A percentile compares a stretch with the other conserved stretches of the same genome.
Conservation (phyloP, 2,113 vertebrate genomes). For the Epinephelus cyanopodus region DNA sequence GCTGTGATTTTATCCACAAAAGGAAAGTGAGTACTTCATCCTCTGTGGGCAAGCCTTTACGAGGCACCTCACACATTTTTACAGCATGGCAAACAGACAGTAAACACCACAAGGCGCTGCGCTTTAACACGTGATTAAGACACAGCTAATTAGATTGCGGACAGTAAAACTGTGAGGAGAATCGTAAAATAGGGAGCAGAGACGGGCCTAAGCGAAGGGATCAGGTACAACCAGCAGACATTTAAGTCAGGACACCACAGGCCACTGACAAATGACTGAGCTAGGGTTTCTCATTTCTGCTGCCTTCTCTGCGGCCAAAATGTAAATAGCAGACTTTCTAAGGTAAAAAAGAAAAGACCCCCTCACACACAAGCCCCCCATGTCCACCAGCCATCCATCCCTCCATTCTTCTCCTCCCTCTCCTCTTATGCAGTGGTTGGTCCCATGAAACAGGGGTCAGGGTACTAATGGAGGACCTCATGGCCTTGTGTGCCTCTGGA, state of each 20-base stretch:
- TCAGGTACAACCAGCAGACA: conserved; percentile 55
- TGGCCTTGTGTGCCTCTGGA: conserved; percentile 83
- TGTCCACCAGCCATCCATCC: conserved; percentile 67
- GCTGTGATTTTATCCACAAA: conserved; percentile 57
- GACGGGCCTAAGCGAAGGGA: conserved; percentile 38
- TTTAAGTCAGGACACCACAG: conserved; percentile 60
- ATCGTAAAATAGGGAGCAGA: conserved; percentile 70
- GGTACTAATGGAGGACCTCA: conserved; percentile 86
- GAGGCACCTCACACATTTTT: conserved; percentile 82
- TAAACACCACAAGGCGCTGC: conserved; percentile 82
- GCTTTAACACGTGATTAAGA: conserved; percentile 83
- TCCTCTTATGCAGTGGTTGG: conserved; percentile 70
- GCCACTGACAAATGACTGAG: conserved; percentile 72
- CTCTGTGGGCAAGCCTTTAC: conserved; percentile 74
- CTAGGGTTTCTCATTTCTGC: conserved; percentile 72
- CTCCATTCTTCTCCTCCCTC: conserved; percentile 65
- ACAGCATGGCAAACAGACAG: conserved; percentile 82
- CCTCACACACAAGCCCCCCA: conserved; percentile 43
- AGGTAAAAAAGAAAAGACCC: conserved; percentile 51
- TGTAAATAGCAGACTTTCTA: conserved; percentile 80
- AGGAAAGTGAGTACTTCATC: conserved; percentile 59
- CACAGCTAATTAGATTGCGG: conserved; percentile 82
- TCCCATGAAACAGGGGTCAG: conserved; percentile 84
- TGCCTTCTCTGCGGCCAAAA: conserved; percentile 67
- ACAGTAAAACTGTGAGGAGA: conserved; percentile 80